A percentile compares a stretch with the other conserved stretches of the same genome.
Evolutionary conservation across 2,888 invertebrate genomes (phyloP).

Genomic region (Callimorpha dominula): DNA sequence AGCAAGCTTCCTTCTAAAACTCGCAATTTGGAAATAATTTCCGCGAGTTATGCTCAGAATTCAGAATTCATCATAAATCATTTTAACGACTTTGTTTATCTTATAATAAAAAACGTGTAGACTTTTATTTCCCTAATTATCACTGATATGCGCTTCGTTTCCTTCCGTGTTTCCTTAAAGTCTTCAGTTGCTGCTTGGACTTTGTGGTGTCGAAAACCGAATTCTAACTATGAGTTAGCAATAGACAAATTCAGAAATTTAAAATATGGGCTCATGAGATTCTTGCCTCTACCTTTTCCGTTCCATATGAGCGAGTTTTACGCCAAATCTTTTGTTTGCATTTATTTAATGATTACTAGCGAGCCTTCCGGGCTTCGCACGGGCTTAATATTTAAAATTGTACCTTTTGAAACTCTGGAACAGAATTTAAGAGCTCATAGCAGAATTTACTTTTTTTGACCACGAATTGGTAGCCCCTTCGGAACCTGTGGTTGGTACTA

Average conservation of each 20-base stretch:
- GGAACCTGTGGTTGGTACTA: no score
- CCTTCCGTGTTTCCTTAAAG: conserved; percentile 29
- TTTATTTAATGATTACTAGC: no score
- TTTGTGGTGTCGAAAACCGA: not conserved
- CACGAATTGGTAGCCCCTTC: no score
- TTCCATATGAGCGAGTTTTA: not conserved
- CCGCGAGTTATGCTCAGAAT: conserved; percentile 65
- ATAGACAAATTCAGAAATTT: not conserved
- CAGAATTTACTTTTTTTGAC: no score
- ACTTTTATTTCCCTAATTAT: conserved; percentile 35
- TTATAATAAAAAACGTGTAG: conserved; percentile 29
- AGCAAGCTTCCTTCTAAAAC: not conserved
- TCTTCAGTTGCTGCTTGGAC: not conserved
- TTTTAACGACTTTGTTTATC: conserved; percentile 55
- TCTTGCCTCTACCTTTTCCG: not conserved
- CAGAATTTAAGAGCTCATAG: no score
- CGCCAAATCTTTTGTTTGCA: no score
- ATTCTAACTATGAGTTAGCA: not conserved
- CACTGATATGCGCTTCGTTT: conserved; percentile 29
- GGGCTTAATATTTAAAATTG: no score
- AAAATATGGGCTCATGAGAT: not conserved
- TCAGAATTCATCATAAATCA: conserved; percentile 59
- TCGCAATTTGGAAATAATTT: conserved; percentile 70
- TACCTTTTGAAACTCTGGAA: no score
- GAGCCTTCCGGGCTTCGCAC: no score